Conservation (phyloP, 2,113 vertebrate genomes). For the Alouatta palliata region DNA sequence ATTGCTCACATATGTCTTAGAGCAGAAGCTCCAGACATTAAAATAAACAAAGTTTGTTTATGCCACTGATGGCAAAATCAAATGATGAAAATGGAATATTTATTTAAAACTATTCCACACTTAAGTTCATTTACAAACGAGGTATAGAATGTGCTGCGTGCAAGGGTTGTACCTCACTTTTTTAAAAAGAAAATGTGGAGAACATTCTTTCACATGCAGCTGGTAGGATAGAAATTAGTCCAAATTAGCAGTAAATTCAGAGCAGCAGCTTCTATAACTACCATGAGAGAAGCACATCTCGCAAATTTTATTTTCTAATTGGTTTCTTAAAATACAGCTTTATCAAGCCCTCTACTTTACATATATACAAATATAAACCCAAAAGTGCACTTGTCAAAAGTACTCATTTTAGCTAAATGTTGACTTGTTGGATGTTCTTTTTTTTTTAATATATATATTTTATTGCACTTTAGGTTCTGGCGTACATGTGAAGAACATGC, state of each 20-base stretch:
- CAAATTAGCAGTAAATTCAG: background rate
- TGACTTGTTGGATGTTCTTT: background rate
- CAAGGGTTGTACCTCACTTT: background rate
- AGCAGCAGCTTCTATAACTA: background rate
- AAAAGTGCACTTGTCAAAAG: background rate
- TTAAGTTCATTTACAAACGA: conserved; percentile 14
- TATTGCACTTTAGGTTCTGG: too few species aligned
- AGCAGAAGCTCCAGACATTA: background rate
- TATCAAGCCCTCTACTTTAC: background rate
- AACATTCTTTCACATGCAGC: background rate
- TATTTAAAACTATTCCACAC: conserved; percentile 26
- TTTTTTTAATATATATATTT: too few species aligned
- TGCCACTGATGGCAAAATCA: background rate
- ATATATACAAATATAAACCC: background rate
- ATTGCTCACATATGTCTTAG: background rate
- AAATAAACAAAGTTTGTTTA: conserved; percentile 29
- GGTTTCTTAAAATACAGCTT: background rate
- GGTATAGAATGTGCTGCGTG: background rate
- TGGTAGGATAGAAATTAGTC: background rate
- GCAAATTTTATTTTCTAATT: background rate
- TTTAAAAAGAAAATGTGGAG: background rate
- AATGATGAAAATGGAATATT: conserved; percentile 39
- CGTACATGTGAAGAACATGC: too few species aligned
- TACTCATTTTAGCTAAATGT: background rate
- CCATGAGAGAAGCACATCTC: background rate